Percentiles rank a stretch among this genome's conserved stretches.
phyloP scores from a whole-genome alignment of 64 coral and sea anemone species.

The Anthopleura sola region DNA sequence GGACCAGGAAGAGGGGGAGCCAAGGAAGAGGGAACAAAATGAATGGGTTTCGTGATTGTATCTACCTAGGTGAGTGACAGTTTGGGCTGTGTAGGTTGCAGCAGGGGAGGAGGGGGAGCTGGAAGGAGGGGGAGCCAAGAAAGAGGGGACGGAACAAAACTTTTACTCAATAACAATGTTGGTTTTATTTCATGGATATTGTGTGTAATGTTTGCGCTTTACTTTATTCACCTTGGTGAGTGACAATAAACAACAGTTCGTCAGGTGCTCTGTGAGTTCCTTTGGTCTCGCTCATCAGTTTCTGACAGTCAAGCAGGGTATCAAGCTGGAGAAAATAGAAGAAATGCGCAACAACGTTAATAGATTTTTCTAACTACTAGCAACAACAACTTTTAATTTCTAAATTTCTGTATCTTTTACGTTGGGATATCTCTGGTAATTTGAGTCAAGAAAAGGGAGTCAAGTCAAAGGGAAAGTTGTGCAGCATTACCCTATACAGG shows the following conservation, averaged over 20 bases:
- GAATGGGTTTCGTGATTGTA: too few relatives aligned
- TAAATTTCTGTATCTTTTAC: too few relatives aligned
- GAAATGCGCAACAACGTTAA: neutral
- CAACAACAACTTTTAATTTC: neutral
- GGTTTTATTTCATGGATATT: too few relatives aligned
- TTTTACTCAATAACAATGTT: too few relatives aligned
- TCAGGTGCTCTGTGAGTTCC: constrained; percentile 48
- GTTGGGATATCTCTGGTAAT: too few relatives aligned
- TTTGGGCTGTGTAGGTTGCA: neutral
- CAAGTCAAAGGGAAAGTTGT: neutral
- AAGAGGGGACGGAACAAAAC: too few relatives aligned
- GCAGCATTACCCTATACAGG: neutral
- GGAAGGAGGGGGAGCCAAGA: neutral
- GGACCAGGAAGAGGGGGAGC: neutral
- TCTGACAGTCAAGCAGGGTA: constrained; percentile 65
- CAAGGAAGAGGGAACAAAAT: too few relatives aligned
- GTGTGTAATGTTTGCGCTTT: too few relatives aligned
- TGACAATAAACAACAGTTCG: constrained; percentile 72
- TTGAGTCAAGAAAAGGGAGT: neutral
- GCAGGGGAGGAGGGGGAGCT: neutral
- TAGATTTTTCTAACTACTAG: neutral
- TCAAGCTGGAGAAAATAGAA: constrained; percentile 44
- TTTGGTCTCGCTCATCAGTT: constrained; percentile 35
- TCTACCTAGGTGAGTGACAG: too few relatives aligned
- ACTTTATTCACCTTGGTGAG: constrained; percentile 65